phyloP scores from a whole-genome alignment of 2,113 vertebrate genomes.

The Poeciliopsis retropinna region DNA sequence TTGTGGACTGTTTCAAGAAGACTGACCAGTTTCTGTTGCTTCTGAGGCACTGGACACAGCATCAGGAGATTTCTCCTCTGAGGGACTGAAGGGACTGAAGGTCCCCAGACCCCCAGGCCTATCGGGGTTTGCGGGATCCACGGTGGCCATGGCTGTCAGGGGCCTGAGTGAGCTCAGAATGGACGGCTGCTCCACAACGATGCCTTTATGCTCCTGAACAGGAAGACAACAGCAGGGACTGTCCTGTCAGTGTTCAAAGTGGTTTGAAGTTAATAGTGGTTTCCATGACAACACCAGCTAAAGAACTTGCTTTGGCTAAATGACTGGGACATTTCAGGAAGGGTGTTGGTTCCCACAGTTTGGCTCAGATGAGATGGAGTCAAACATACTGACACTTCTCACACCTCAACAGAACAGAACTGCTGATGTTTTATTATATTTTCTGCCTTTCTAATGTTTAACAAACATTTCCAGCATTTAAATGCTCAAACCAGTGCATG shows the following conservation, averaged over 20 bases:
- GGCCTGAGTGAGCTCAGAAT: conserved; percentile 84
- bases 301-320: no score
- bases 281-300: not conserved
- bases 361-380: no score
- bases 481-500: no score
- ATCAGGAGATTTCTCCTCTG: conserved; percentile 91
- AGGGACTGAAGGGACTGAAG: conserved; percentile 79
- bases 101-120: conserved; percentile 60
- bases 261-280: conserved; percentile 18
- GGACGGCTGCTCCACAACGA: conserved; percentile 92
- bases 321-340: no score
- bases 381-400: no score
- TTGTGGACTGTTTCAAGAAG: not conserved
- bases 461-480: no score
- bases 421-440: no score
- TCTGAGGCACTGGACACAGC: conserved; percentile 93
- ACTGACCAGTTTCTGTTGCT: conserved; percentile 92
- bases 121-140: conserved; percentile 83
- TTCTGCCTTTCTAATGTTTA: no score
- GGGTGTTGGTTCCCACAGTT: no score
- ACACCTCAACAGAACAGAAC: no score
- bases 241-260: conserved; percentile 41
- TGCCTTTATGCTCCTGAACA: conserved; percentile 88
- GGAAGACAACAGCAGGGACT: conserved; percentile 35
- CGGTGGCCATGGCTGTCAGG: conserved; percentile 72